Base-by-base conservation (phyloP, 2,888 invertebrate species). In the Eupithecia tripunctaria region DNA sequence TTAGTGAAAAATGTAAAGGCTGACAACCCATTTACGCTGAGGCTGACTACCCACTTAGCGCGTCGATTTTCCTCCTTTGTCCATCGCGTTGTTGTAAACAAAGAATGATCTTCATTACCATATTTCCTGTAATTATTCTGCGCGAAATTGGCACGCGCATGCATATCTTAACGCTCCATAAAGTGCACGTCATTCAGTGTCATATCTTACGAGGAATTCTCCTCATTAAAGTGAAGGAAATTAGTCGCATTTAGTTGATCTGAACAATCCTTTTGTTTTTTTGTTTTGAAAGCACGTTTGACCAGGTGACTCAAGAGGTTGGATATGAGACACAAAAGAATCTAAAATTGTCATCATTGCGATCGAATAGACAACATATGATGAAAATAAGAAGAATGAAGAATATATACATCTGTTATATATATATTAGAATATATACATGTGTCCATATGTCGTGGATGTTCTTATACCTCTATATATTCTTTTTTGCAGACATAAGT, bases 71-170 rank as follows among this genome's bases (percentile, higher is more conserved):
- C 65, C 69, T 73, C 76, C 67, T 77, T 77, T 77, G 78, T 77
- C 74, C 67, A 64, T 59, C 56, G 12, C 56, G 21, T 63, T 8
- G 47, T 56, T 69, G 70, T 71, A 70, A 78, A 78, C 76, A 78
- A 79, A 77, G 75, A 77, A 70, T 72, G 38, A 68, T 71, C 72
- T 74, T 71, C 36, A 76, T 77, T 76, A 72, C 72, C 73, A 71
- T 76, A 75, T 76, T 78, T 79, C 78, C 78, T 77, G 78, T 75
- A 78, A 78, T 78, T 78, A 79, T 72, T 72, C 72, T 67, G 74
- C 38, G 68, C 43, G 68, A 75, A 79, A 77, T 79, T 79, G 77
- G 78, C 79, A 79, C 76, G 78, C 74, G 74, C 65, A 59, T 67
- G 74, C 68, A 72, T 70, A 70, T 29, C 73, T 76, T 70, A 72